Evolutionary conservation across 2,797 vertebrate genomes (phyloP).

Genomic region (Xiphophorus birchmanni): DNA sequence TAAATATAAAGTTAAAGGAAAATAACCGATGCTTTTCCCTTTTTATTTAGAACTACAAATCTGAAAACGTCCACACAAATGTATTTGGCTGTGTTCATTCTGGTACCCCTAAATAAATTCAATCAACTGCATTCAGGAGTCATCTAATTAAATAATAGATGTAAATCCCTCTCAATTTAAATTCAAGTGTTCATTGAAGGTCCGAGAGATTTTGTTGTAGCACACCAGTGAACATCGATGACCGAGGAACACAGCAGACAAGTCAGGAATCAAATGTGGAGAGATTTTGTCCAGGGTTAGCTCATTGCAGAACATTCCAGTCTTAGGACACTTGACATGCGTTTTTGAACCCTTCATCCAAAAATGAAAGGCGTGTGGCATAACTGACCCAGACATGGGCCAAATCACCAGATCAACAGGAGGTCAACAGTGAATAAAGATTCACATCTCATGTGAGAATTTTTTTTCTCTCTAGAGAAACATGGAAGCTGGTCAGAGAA

Average conservation of each 20-base stretch:
- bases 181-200: not conserved
- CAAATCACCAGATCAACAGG: not conserved
- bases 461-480: not conserved
- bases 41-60: not conserved
- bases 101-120: not conserved
- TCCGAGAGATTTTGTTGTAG: not conserved
- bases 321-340: not conserved
- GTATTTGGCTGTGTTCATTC: not conserved
- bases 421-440: not conserved
- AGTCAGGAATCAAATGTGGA: not conserved
- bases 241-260: not conserved
- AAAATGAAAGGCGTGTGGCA: not conserved
- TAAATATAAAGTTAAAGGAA: not conserved
- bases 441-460: not conserved
- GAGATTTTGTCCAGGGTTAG: not conserved
- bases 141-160: not conserved
- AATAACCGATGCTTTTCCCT: not conserved
- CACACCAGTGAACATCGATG: not conserved
- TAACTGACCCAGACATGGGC: not conserved
- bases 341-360: not conserved
- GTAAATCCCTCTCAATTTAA: not conserved
- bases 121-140: not conserved
- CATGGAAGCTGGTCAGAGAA: not conserved
- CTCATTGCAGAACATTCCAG: not conserved
- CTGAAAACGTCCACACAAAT: not conserved